Conservation (phyloP, 2,113 vertebrate genomes). For the Suricata suricatta region DNA sequence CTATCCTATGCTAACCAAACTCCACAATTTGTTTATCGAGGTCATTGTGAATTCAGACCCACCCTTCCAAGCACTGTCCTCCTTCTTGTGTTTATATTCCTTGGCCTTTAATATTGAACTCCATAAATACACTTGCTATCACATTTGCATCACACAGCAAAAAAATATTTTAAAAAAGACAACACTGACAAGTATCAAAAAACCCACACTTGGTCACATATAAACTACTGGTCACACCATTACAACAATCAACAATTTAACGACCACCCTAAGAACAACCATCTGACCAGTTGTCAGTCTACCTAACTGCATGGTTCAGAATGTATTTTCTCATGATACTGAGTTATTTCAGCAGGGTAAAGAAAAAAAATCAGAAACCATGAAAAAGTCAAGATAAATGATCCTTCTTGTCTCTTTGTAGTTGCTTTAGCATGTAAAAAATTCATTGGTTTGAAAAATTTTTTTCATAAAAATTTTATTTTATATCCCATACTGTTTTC, state of each 20-base stretch:
- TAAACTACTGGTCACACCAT: not conserved
- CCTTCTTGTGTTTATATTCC: not conserved
- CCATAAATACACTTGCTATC: slow-evolving; percentile 22
- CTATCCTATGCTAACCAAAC: not conserved
- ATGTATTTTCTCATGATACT: slow-evolving; percentile 37
- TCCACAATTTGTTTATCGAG: not conserved
- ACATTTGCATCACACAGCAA: not conserved
- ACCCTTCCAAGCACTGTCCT: not conserved
- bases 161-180: not conserved
- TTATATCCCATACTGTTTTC: slow-evolving; percentile 44
- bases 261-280: slow-evolving; percentile 10
- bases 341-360: slow-evolving; percentile 41
- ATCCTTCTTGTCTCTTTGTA: slow-evolving; percentile 49
- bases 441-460: slow-evolving; percentile 24
- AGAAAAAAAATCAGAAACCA: slow-evolving; percentile 54
- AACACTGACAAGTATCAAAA: not conserved
- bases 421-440: slow-evolving; percentile 46
- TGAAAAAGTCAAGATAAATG: slow-evolving; percentile 47
- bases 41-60: slow-evolving; percentile 24
- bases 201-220: not conserved
- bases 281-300: slow-evolving; percentile 7
- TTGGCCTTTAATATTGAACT: slow-evolving; percentile 42
- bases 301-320: slow-evolving; percentile 16
- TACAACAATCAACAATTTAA: slow-evolving; percentile 29
- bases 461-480: slow-evolving; percentile 39